A percentile compares a stretch with the other conserved stretches of the same genome.
Conservation (phyloP, 2,797 vertebrate species). For the Phoebastria nigripes region DNA sequence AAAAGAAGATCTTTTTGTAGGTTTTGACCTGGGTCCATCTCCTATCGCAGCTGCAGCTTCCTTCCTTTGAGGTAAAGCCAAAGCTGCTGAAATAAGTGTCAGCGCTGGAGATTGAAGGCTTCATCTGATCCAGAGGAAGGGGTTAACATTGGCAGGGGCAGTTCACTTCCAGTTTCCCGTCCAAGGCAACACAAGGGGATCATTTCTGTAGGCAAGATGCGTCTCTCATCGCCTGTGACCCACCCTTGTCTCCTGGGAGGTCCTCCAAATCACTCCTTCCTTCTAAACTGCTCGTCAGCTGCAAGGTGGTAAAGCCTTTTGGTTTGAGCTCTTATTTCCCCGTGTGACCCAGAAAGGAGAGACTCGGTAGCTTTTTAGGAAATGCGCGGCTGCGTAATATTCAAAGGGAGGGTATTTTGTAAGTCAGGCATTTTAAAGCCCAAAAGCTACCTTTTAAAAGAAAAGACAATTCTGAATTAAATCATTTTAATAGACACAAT, state of each 20-base stretch:
- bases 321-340: not conserved
- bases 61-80: slow-evolving; percentile 32
- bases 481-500: not conserved
- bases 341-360: not conserved
- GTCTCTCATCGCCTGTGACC: not conserved
- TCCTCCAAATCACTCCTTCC: not conserved
- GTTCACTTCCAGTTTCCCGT: not conserved
- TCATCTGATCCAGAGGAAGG: not conserved
- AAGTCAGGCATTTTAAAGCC: not conserved
- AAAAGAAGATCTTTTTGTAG: not conserved
- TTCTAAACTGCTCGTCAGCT: not conserved
- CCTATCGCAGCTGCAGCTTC: not conserved
- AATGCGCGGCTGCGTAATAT: accelerated
- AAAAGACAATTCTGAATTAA: not conserved
- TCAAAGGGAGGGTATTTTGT: accelerated
- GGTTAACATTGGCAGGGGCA: not conserved
- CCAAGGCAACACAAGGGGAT: not conserved
- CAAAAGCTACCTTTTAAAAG: not conserved
- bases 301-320: not conserved
- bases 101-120: not conserved
- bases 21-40: not conserved
- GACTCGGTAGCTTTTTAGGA: not conserved
- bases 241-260: not conserved
- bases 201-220: not conserved
- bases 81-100: not conserved